Evolutionary conservation across 2,113 vertebrate species (phyloP).

Genomic region (Spea bombifrons): DNA sequence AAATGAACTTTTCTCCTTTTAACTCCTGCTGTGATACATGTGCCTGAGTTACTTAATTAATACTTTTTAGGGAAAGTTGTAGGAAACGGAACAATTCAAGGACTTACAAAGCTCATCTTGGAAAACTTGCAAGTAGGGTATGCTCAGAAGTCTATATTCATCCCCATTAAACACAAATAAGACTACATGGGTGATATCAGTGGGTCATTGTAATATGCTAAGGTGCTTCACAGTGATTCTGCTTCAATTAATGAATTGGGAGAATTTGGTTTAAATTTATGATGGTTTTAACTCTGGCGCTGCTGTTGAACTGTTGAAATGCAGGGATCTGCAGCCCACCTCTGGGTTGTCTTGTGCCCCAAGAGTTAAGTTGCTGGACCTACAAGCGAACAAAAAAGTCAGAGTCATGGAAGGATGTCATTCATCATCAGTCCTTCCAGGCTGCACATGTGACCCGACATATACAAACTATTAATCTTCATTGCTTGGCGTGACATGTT

Average conservation of each 20-base stretch:
- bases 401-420: constrained; percentile 44
- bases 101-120: no score
- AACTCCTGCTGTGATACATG: no score
- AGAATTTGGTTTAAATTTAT: constrained; percentile 25
- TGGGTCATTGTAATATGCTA: no score
- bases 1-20: no score
- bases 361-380: constrained; percentile 36
- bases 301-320: not conserved
- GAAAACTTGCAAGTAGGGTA: no score
- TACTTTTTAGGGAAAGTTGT: no score
- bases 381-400: constrained; percentile 28
- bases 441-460: constrained; percentile 43
- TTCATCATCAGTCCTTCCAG: constrained; percentile 46
- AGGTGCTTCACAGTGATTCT: no score
- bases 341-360: not conserved
- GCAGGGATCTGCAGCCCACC: not conserved
- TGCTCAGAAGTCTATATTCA: no score
- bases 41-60: no score
- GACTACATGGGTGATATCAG: no score
- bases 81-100: no score
- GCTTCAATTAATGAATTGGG: constrained; percentile 10
- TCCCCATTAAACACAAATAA: no score
- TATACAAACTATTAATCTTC: constrained; percentile 45
- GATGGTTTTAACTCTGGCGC: constrained; percentile 22
- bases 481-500: constrained; percentile 52